Percentiles rank a stretch among this genome's conserved stretches.
Evolutionary conservation across 2,888 invertebrate genomes (phyloP).

Genomic region (Phyllotreta striolata): DNA sequence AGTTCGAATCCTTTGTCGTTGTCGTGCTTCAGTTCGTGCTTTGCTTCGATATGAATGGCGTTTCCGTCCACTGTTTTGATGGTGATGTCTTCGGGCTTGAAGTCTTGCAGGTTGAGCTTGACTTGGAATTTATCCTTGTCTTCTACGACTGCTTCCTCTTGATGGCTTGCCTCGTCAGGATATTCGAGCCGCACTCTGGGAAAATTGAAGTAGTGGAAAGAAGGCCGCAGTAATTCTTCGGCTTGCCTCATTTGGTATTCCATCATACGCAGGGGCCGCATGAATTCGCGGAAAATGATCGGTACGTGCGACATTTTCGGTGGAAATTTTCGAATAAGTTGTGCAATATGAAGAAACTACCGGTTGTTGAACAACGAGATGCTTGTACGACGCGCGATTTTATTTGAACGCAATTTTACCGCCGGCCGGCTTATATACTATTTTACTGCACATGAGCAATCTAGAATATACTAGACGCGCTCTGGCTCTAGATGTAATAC

Average conservation of each 20-base stretch:
- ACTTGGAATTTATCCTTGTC: conserved; percentile 76
- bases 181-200: conserved; percentile 40
- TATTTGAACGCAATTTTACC: background rate
- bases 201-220: conserved; percentile 35
- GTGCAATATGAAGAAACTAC: background rate
- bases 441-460: conserved; percentile 8
- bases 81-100: conserved; percentile 77
- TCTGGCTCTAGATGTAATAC: background rate
- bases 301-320: conserved; percentile 49
- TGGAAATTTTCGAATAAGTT: conserved; percentile 3
- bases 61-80: conserved; percentile 78
- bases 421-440: conserved; percentile 5
- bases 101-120: conserved; percentile 78
- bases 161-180: conserved; percentile 56
- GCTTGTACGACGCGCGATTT: background rate
- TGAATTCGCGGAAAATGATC: conserved; percentile 48
- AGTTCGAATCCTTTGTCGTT: conserved; percentile 75
- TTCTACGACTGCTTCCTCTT: conserved; percentile 59
- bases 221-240: conserved; percentile 45
- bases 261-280: conserved; percentile 49
- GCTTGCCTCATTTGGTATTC: conserved; percentile 51
- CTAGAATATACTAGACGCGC: conserved; percentile 22
- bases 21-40: conserved; percentile 78
- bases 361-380: background rate
- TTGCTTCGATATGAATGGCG: conserved; percentile 76